Base-by-base conservation (phyloP, 1,140 invertebrate species). In the Telenomus remus region DNA sequence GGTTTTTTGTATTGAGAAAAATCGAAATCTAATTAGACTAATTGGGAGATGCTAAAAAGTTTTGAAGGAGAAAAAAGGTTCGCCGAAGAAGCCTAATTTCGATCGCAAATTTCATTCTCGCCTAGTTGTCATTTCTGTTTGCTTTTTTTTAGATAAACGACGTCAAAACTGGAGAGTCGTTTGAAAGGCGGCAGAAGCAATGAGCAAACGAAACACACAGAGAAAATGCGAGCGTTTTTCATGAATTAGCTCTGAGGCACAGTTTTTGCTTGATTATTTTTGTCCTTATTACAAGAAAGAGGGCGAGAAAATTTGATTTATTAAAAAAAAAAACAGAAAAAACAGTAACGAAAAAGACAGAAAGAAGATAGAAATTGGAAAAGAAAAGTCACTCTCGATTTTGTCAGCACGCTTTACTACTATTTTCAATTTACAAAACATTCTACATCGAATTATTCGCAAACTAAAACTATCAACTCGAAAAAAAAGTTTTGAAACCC, bases 171-270 rank as follows among this genome's bases (percentile, higher is more conserved):
- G 75, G 75, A 76, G 78, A 80, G 74, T 80, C 76, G 76, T 63
- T 16, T 74, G 57, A 42, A 47, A 51, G 68, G 35, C 51, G 48
- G 8, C 50, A 59, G 57, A 61, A 51, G 49, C 66, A 49, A 66
- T 64, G 48, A 48, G 66, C 43, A 56, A 50, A 64, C 49, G 56
- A 47, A 61, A 59, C 14, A 64, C 61, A 48, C 43, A 53, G 37
- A 39, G 50, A 27, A 19, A 44, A 42, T 34, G 56, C 11, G 34
- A 50, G 50, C 39, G 53, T 12, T 37, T 82, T 82, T 84, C 81
- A 84, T 66, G 85, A 86, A 86, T 86, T 86, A 86, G 84, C 19
- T 27, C 80, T 74, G 73, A 51, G 77, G 71, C 79, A 82, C 77
- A 27, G 72, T 82, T 76, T 61, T 78, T 80, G 80, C 82, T 84